A percentile compares a stretch with the other conserved stretches of the same genome.
These are phyloP conservation scores for Betta splendens DNA, from an alignment of 2,797 vertebrate species.

Conservation along the genomic window DNA sequence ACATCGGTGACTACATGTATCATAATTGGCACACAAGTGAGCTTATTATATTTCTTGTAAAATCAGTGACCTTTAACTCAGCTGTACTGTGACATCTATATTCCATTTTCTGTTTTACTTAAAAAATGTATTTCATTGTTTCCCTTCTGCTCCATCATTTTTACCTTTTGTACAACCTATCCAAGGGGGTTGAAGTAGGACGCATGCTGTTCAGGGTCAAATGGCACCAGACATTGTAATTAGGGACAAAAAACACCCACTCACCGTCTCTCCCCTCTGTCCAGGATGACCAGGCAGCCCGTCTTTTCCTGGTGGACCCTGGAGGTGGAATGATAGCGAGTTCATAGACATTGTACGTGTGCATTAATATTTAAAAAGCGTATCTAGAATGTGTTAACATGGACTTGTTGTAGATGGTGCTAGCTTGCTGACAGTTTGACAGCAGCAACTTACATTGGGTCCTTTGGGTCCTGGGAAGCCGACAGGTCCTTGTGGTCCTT, in stretches of 20 bases:
- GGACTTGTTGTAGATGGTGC: constrained; percentile 5
- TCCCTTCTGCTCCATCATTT: constrained; percentile 1
- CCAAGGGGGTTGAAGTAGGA: background rate
- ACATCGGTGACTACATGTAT: too few relatives aligned
- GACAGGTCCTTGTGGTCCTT: constrained; percentile 96
- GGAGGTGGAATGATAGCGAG: constrained; percentile 47
- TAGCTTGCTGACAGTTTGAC: constrained; percentile 29
- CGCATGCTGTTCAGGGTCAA: constrained; percentile 16
- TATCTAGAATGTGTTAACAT: constrained; percentile 25
- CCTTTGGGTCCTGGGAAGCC: constrained; percentile 96
- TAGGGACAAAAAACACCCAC: constrained; percentile 56
- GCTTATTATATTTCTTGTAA: background rate
- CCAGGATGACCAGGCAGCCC: constrained; percentile 96
- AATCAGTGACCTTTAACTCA: background rate
- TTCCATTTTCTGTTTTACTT: background rate
- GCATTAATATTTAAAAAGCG: constrained; percentile 56
- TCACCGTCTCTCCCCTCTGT: constrained; percentile 96
- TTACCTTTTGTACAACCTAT: constrained; percentile 19
- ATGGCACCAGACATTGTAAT: constrained; percentile 9
- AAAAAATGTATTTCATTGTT: constrained; percentile 3
- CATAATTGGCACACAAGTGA: too few relatives aligned
- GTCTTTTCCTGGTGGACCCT: constrained; percentile 97
- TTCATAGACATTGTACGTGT: constrained; percentile 3
- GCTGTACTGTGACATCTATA: background rate
- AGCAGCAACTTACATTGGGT: constrained; percentile 88